phyloP scores from a whole-genome alignment of 2,113 vertebrate species.

The Carassius carassius region DNA sequence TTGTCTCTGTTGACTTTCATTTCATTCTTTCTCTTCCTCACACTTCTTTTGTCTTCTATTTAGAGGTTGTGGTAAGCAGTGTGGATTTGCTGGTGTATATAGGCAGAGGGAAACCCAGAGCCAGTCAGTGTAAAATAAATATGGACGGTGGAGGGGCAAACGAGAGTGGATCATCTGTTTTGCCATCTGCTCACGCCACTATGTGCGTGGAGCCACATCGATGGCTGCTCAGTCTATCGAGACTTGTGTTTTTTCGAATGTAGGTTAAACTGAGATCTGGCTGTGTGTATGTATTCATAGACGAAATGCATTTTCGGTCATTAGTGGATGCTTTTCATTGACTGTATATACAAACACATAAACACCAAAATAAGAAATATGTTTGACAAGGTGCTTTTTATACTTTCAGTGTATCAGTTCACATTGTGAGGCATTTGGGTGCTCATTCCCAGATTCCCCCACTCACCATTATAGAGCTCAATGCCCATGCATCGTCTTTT shows the following conservation, averaged over 20 bases:
- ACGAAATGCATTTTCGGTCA: neutral
- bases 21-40: neutral
- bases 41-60: conserved; percentile 16
- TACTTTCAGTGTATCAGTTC: conserved; percentile 35
- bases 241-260: conserved; percentile 61
- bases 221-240: conserved; percentile 68
- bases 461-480: conserved; percentile 36
- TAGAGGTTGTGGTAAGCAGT: conserved; percentile 1
- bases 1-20: neutral
- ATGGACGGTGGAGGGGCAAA: conserved; percentile 79
- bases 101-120: conserved; percentile 71
- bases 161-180: conserved; percentile 81
- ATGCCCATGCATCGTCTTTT: conserved; percentile 42
- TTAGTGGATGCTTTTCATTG: neutral
- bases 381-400: neutral
- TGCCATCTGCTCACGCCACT: conserved; percentile 78
- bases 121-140: conserved; percentile 82
- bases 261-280: conserved; percentile 58
- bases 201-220: conserved; percentile 72
- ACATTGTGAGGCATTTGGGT: conserved; percentile 10
- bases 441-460: conserved; percentile 42
- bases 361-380: neutral
- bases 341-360: neutral
- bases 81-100: conserved; percentile 53
- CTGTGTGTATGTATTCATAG: conserved; percentile 15